phyloP scores from a whole-genome alignment of 2,888 invertebrate genomes.

The Andricus curvator region DNA sequence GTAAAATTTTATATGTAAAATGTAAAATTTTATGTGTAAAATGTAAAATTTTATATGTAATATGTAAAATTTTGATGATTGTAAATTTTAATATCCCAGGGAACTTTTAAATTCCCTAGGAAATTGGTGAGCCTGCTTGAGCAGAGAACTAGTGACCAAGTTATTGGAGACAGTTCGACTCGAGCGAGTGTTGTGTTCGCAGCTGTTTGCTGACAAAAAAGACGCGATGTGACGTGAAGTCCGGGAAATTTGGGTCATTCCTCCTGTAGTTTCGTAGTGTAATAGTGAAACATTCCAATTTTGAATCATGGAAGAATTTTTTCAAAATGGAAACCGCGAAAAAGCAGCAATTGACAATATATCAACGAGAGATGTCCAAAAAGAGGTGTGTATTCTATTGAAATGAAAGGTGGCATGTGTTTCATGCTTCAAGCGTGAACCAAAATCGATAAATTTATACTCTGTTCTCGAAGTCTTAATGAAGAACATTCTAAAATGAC shows the following conservation, averaged over 20 bases:
- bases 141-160: slow-evolving; percentile 3
- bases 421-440: neutral
- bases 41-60: no score
- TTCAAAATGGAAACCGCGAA: slow-evolving; percentile 73
- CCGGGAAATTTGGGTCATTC: neutral
- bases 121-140: neutral
- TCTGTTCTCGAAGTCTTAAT: neutral
- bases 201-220: neutral
- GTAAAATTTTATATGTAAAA: no score
- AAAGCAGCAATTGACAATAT: slow-evolving; percentile 66
- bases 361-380: slow-evolving; percentile 64
- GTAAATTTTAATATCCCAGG: neutral
- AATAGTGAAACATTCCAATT: neutral
- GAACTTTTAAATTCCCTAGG: neutral
- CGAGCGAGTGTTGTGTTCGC: neutral
- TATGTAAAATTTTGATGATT: no score
- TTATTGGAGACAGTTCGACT: neutral
- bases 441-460: slow-evolving; percentile 19
- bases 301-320: slow-evolving; percentile 71
- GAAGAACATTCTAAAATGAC: neutral
- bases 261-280: slow-evolving; percentile 23
- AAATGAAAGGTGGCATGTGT: neutral
- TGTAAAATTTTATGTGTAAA: no score
- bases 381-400: slow-evolving; percentile 64
- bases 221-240: slow-evolving; percentile 33